phyloP scores from a whole-genome alignment of 1,140 invertebrate genomes.

The Stratiolaelaps scimitus region DNA sequence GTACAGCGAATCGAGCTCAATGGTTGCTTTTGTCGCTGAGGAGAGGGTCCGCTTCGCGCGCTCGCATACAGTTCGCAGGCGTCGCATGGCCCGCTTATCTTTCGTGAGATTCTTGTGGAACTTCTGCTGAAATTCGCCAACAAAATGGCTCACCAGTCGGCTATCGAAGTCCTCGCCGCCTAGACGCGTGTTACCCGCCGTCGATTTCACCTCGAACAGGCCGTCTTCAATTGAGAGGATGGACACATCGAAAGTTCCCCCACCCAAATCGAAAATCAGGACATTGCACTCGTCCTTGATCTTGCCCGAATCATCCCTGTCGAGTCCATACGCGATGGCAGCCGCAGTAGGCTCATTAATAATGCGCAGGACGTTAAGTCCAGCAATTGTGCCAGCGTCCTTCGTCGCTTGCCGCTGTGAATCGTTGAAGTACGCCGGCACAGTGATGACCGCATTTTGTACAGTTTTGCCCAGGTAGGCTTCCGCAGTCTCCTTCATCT shows the following conservation, averaged over 20 bases:
- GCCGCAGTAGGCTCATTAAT: slow-evolving; percentile 41
- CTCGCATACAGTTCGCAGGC: slow-evolving; percentile 55
- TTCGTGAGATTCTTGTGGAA: slow-evolving; percentile 38
- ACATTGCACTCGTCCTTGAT: slow-evolving; percentile 38
- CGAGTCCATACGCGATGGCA: slow-evolving; percentile 40
- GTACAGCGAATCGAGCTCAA: slow-evolving; percentile 86
- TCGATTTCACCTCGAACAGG: slow-evolving; percentile 56
- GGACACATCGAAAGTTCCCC: slow-evolving; percentile 62
- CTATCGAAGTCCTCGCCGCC: slow-evolving; percentile 96
- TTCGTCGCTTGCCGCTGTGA: slow-evolving; percentile 82
- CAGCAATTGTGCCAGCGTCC: slow-evolving; percentile 75
- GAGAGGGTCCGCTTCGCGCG: slow-evolving; percentile 46
- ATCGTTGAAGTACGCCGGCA: slow-evolving; percentile 71
- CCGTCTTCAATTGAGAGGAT: slow-evolving; percentile 72
- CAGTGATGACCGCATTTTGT: slow-evolving; percentile 39
- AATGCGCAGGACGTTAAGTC: slow-evolving; percentile 70
- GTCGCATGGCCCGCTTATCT: slow-evolving; percentile 38
- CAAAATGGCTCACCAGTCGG: slow-evolving; percentile 84
- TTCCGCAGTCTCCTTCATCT: slow-evolving; percentile 45
- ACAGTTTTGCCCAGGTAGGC: slow-evolving; percentile 42
- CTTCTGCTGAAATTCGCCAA: slow-evolving; percentile 40
- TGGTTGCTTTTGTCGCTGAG: slow-evolving; percentile 45
- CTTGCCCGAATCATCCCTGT: background rate
- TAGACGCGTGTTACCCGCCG: slow-evolving; percentile 58
- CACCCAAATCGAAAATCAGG: slow-evolving; percentile 47